Percentiles rank a stretch among this genome's conserved stretches.
phyloP scores from a whole-genome alignment of 37 sponge, comb jelly and placozoan genomes.

The Chondrosia reniformis region DNA sequence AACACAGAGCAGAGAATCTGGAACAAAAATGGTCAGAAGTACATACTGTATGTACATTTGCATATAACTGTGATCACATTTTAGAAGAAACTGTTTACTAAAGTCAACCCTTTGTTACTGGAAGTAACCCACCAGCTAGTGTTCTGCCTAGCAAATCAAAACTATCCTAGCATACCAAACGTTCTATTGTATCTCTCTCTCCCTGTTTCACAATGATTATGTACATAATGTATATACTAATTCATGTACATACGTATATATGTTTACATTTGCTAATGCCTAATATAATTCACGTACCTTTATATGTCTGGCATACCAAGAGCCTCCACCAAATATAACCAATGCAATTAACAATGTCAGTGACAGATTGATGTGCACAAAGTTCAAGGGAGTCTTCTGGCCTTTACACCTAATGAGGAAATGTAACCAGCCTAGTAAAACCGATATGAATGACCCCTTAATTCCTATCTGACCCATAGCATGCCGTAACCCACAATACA shows the following conservation, averaged over 20 bases:
- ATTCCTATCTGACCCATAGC: background rate
- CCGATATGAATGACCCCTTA: background rate
- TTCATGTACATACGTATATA: background rate
- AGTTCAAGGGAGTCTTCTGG: constrained; percentile 33
- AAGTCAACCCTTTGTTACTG: no score
- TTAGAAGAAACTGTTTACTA: no score
- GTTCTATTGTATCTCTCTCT: no score
- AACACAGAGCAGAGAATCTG: constrained; percentile 42
- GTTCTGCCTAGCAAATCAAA: no score
- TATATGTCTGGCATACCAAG: background rate
- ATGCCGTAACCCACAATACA: background rate
- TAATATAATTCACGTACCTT: background rate
- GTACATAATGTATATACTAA: background rate
- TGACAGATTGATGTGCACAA: constrained; percentile 63
- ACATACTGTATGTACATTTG: background rate
- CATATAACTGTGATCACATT: no score
- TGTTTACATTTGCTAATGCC: background rate
- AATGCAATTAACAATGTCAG: constrained; percentile 37
- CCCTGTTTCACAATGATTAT: no score
- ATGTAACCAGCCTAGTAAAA: background rate
- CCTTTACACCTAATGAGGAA: constrained; percentile 34
- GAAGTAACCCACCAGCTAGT: no score
- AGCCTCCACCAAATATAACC: constrained; percentile 32
- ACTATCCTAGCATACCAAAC: no score
- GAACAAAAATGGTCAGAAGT: background rate